Percentiles rank a stretch among this genome's conserved stretches.
These are phyloP conservation scores for Actinia equina DNA, from an alignment of 64 coral and sea anemone genomes.

Conservation along the genomic window DNA sequence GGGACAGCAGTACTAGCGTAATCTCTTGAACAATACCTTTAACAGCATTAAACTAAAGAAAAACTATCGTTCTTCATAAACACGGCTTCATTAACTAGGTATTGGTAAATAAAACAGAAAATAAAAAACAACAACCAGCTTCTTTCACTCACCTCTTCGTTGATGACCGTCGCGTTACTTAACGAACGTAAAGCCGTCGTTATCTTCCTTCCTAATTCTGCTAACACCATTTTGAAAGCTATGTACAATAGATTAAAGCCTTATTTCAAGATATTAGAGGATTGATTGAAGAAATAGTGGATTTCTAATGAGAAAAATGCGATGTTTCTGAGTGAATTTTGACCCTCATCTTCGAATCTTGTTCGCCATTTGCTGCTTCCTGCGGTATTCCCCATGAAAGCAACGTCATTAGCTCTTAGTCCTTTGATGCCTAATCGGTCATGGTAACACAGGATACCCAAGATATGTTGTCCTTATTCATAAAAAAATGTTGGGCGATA, in stretches of 20 bases:
- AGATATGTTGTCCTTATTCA: neutral
- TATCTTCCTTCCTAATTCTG: slow-evolving; percentile 97
- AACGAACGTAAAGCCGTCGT: slow-evolving; percentile 93
- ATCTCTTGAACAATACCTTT: neutral
- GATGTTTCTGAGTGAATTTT: neutral
- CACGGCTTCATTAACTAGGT: neutral
- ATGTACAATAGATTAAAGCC: slow-evolving; percentile 6
- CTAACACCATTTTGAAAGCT: slow-evolving; percentile 88
- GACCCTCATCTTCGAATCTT: neutral
- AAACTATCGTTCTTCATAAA: neutral
- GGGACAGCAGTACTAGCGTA: neutral
- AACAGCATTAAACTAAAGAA: neutral
- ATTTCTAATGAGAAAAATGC: slow-evolving; percentile 9
- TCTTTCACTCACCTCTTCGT: slow-evolving; percentile 72
- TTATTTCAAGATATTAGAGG: neutral
- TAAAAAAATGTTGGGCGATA: no score
- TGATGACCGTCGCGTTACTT: slow-evolving; percentile 97
- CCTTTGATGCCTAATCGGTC: neutral
- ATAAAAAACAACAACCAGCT: neutral
- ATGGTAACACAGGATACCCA: neutral
- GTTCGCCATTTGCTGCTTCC: slow-evolving; percentile 60
- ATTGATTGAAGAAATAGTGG: neutral
- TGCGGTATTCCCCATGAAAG: slow-evolving; percentile 52
- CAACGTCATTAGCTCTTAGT: slow-evolving; percentile 82
- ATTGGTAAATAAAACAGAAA: neutral